These are phyloP conservation scores for Spodoptera littoralis DNA, from an alignment of 2,888 invertebrate species.

Conservation along the genomic window DNA sequence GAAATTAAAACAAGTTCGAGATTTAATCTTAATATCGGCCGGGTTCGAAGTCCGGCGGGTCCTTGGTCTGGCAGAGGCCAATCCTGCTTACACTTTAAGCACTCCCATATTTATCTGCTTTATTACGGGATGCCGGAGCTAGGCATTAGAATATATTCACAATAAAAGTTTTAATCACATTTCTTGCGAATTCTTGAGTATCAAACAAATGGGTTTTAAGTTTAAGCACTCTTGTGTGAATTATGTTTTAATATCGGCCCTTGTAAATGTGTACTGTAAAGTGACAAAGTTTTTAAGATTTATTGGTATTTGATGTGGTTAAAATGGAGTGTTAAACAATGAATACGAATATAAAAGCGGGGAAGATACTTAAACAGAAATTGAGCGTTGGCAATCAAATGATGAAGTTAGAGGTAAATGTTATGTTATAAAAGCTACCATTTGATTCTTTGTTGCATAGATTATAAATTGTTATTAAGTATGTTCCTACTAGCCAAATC, in stretches of 20 bases:
- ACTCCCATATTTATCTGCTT: slow-evolving; percentile 54
- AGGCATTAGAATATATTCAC: slow-evolving; percentile 43
- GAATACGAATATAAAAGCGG: too few species aligned
- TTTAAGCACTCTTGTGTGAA: slow-evolving; percentile 45
- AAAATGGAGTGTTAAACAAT: not conserved
- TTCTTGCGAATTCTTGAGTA: slow-evolving; percentile 43
- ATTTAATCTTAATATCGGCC: slow-evolving; percentile 35
- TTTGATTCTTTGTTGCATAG: too few species aligned
- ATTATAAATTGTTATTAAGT: too few species aligned
- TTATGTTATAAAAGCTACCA: too few species aligned
- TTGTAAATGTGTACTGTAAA: slow-evolving; percentile 24
- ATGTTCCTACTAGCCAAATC: too few species aligned
- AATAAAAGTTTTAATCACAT: slow-evolving; percentile 55
- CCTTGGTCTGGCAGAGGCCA: slow-evolving; percentile 56
- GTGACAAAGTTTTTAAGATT: slow-evolving; percentile 23
- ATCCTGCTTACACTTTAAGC: slow-evolving; percentile 55
- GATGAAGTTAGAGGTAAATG: too few species aligned
- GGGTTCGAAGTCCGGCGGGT: slow-evolving; percentile 41
- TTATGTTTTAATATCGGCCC: slow-evolving; percentile 36
- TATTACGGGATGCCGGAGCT: slow-evolving; percentile 42
- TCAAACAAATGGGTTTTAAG: slow-evolving; percentile 37
- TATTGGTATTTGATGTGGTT: slow-evolving; percentile 7
- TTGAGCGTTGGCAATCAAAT: too few species aligned
- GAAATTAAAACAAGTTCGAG: slow-evolving; percentile 46
- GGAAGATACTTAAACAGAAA: too few species aligned